Evolutionary conservation across 92 coral and sea anemone genomes (phyloP).

Genomic region (Zoanthus gigantus): DNA sequence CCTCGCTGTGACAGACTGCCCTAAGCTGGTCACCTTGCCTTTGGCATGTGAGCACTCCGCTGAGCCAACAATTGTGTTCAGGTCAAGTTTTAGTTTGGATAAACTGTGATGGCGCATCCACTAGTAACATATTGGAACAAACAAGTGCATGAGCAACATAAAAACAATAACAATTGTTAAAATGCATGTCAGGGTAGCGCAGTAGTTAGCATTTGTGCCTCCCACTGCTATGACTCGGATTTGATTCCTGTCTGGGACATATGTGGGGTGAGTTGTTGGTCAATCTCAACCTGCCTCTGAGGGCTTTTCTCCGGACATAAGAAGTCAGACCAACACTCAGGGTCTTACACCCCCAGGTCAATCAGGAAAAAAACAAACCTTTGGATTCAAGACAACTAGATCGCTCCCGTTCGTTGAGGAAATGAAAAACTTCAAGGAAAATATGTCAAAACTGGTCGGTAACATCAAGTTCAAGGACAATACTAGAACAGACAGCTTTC

Average conservation of each 20-base stretch:
- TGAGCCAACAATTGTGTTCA: conserved; percentile 92
- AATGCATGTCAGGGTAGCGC: no score
- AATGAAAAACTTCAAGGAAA: background rate
- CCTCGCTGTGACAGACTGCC: conserved; percentile 98
- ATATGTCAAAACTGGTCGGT: no score
- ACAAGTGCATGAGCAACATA: background rate
- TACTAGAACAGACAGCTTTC: background rate
- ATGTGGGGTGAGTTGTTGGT: no score
- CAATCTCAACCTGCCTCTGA: no score
- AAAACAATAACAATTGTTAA: background rate
- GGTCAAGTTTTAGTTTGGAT: conserved; percentile 90
- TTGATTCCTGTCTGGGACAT: no score
- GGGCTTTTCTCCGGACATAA: no score
- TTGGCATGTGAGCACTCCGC: conserved; percentile 98
- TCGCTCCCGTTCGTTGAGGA: background rate
- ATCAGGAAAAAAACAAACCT: background rate
- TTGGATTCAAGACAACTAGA: background rate
- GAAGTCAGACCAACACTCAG: no score
- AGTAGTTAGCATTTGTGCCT: no score
- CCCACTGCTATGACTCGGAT: no score
- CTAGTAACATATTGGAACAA: conserved; percentile 53
- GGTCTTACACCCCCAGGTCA: no score
- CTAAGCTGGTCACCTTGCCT: conserved; percentile 83
- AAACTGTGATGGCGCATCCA: conserved; percentile 99
- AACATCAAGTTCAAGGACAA: background rate